phyloP scores from a whole-genome alignment of 2,888 invertebrate genomes.

The Harpalus rufipes region DNA sequence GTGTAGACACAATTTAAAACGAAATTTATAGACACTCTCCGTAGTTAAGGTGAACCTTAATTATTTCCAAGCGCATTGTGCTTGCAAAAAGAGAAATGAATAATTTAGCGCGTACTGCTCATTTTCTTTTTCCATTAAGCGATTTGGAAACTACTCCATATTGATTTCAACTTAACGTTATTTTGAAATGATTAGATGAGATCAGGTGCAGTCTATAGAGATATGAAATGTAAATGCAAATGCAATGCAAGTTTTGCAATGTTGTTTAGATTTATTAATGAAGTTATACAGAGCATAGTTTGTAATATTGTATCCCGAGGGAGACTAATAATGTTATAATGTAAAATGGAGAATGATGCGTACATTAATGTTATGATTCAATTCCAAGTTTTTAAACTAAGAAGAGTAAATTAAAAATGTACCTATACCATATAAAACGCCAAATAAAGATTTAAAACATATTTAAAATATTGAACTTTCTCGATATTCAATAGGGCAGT shows the following conservation, averaged over 20 bases:
- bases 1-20: slow-evolving; percentile 22
- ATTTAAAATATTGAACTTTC: too few species aligned
- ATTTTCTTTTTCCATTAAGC: slow-evolving; percentile 41
- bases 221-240: neutral
- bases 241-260: neutral
- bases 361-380: neutral
- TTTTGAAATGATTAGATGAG: slow-evolving; percentile 46
- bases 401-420: too few species aligned
- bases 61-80: slow-evolving; percentile 45
- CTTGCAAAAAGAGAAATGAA: slow-evolving; percentile 42
- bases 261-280: neutral
- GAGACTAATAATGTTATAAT: neutral
- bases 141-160: slow-evolving; percentile 22
- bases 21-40: slow-evolving; percentile 6
- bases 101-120: slow-evolving; percentile 27
- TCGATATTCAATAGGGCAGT: too few species aligned
- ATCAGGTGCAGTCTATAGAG: slow-evolving; percentile 14
- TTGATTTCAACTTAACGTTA: slow-evolving; percentile 46
- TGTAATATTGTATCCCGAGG: neutral
- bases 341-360: neutral
- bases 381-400: neutral
- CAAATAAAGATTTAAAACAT: too few species aligned
- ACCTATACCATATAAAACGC: too few species aligned
- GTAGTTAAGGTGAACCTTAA: slow-evolving; percentile 25
- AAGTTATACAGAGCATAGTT: neutral